A percentile compares a stretch with the other conserved stretches of the same genome.
Conservation (phyloP, 1,140 invertebrate species). For the Lepidurus arcticus region DNA sequence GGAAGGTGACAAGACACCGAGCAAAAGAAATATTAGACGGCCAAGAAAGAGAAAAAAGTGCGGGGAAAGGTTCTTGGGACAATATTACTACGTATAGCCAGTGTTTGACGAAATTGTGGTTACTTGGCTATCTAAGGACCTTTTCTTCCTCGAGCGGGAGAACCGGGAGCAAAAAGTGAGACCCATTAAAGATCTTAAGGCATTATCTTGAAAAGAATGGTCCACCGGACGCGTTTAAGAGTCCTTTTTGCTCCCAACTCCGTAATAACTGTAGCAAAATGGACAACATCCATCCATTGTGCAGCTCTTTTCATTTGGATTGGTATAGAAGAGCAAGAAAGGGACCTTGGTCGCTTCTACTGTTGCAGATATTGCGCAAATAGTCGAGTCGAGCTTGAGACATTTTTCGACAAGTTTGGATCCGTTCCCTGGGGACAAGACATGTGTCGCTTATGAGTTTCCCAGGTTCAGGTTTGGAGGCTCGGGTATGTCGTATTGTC, state of each 20-base stretch:
- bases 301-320: neutral
- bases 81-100: neutral
- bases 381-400: neutral
- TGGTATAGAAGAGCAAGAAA: neutral
- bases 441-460: neutral
- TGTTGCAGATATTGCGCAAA: neutral
- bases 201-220: neutral
- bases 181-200: conserved; percentile 2
- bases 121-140: neutral
- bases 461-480: neutral
- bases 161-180: neutral
- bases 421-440: neutral
- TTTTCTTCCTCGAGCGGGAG: neutral
- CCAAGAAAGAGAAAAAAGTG: neutral
- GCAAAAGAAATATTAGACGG: neutral
- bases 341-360: neutral
- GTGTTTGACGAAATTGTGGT: neutral
- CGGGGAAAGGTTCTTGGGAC: neutral
- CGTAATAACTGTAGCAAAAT: conserved; percentile 19
- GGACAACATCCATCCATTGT: conserved; percentile 2
- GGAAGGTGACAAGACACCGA: neutral
- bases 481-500: neutral
- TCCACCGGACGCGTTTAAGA: neutral
- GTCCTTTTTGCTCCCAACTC: neutral
- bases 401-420: conserved; percentile 9